Base-by-base conservation (phyloP, 2,113 vertebrate species). In the Erinaceus europaeus region DNA sequence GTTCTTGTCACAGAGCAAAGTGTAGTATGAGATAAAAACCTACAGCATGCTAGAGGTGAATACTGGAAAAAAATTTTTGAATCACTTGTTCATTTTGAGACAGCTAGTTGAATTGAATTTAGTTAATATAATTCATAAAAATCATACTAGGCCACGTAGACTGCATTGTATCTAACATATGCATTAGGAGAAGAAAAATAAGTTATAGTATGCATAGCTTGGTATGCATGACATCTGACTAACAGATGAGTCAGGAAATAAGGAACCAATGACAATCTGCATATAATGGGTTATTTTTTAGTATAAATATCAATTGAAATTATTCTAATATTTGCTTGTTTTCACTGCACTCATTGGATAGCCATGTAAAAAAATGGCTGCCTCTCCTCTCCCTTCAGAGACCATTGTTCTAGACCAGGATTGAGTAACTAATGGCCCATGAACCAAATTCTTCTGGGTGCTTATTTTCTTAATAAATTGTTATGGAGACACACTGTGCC, bases 381-480 rank as follows among this genome's bases (percentile, higher is more conserved):
- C 10, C 23, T 32, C 17, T 52, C 48, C 27, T n/a, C n/a, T n/a
- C n/a, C n/a, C 13, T 78, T 34, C 71, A 23, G 52, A 81, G 21
- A 82, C 52, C 25, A 84, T 2, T n/a, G 32, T 27, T 68, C 13
- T 83, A 86, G 50, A 27, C 12, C 81, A 3, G 15, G 21, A n/a
- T 27, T 81, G n/a, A 57, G 72, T 87, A 92, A 89, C 18, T 44
- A 88, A 52, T 46, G 38, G 25, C 42, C 36, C 17, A 0, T 40
- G 44, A n/a, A 17, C 32, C 12, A 11, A 84, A 88, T 27, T 9
- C 5, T 59, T 20, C 32, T 11, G 44, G n/a, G 18, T 46, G 5
- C 48, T 38, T 87, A 6, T 9, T 42, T 79, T 52, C 74, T 40
- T 52, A 78, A 86, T 62, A 82, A 90, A 85, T 40, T 74, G 69